Conservation (phyloP, 2,797 vertebrate species). For the Spinus olivaceus region DNA sequence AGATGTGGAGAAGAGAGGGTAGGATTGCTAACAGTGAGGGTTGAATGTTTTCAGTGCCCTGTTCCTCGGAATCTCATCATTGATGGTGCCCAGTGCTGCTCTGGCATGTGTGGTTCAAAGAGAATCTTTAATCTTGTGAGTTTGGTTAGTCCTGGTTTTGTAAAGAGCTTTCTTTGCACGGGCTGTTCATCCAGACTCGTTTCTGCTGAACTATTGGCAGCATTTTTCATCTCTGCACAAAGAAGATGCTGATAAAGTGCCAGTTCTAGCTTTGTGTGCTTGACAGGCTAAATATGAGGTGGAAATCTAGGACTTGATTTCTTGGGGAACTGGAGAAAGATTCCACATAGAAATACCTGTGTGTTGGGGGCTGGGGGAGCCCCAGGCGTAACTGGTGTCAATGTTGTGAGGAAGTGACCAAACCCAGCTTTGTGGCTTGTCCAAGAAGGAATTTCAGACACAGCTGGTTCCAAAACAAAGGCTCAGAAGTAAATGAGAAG, state of each 20-base stretch:
- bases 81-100: background rate
- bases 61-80: background rate
- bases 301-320: background rate
- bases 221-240: background rate
- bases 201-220: background rate
- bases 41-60: background rate
- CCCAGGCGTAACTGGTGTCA: background rate
- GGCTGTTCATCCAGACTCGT: background rate
- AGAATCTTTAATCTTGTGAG: background rate
- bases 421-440: background rate
- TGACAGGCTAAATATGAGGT: background rate
- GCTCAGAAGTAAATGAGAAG: background rate
- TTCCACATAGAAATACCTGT: background rate
- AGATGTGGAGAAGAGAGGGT: background rate
- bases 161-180: background rate
- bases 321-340: background rate
- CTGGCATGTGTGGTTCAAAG: background rate
- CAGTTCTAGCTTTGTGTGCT: background rate
- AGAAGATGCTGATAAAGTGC: background rate
- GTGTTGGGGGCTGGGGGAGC: background rate
- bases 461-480: background rate
- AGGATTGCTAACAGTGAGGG: background rate
- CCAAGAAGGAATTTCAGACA: background rate
- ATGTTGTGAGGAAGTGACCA: background rate
- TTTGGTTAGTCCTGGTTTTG: background rate